Percentiles rank a stretch among this genome's conserved stretches.
These are phyloP conservation scores for Selenia dentaria DNA, from an alignment of 2,888 invertebrate species.

Conservation along the genomic window DNA sequence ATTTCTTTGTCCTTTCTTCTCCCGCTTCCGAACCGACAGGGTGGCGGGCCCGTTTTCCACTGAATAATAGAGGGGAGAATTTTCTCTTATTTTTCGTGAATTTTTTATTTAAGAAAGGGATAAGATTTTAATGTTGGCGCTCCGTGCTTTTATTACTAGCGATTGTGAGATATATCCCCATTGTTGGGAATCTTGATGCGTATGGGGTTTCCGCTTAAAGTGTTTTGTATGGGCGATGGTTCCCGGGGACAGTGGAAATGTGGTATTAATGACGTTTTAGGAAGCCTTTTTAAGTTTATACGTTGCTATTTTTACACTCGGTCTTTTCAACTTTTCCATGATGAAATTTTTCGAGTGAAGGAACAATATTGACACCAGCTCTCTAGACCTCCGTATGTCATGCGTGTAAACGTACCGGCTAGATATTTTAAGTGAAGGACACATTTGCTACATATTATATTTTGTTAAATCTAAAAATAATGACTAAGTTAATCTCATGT, in stretches of 20 bases:
- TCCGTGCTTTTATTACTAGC: slow-evolving; percentile 77
- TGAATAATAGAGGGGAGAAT: slow-evolving; percentile 80
- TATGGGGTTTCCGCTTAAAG: slow-evolving; percentile 80
- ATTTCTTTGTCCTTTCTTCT: slow-evolving; percentile 66
- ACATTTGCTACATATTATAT: too few species aligned
- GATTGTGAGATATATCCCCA: slow-evolving; percentile 75
- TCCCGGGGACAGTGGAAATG: slow-evolving; percentile 51
- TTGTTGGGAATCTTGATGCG: slow-evolving; percentile 76
- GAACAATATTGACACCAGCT: not conserved
- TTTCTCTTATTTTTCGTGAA: slow-evolving; percentile 78
- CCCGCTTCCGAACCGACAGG: slow-evolving; percentile 47
- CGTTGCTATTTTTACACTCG: slow-evolving; percentile 23
- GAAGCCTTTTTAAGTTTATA: slow-evolving; percentile 35
- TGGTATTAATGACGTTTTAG: slow-evolving; percentile 70
- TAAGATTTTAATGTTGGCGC: slow-evolving; percentile 84
- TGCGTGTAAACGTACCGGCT: too few species aligned
- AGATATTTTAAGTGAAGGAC: too few species aligned
- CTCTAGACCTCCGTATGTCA: not conserved
- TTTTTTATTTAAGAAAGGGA: slow-evolving; percentile 85
- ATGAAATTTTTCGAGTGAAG: slow-evolving; percentile 30
- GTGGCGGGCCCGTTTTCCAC: slow-evolving; percentile 56
- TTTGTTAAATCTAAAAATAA: too few species aligned
- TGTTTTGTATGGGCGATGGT: slow-evolving; percentile 74
- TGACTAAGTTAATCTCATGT: too few species aligned
- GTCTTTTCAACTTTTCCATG: slow-evolving; percentile 14